phyloP scores from a whole-genome alignment of 2,113 vertebrate species.

The Polypterus senegalus region DNA sequence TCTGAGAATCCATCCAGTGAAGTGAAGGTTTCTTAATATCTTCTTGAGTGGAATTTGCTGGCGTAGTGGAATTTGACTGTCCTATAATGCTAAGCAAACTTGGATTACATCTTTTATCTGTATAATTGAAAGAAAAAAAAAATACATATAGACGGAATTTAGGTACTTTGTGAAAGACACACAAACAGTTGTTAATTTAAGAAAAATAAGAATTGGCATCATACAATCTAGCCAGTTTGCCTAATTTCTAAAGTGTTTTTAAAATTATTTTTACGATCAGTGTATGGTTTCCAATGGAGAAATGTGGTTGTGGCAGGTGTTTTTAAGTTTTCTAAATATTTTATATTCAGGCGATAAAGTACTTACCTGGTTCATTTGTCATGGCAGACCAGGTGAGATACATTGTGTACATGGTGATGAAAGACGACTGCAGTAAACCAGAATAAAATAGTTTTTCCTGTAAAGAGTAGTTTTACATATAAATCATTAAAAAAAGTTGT shows the following conservation, averaged over 20 bases:
- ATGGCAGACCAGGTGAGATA: conserved; percentile 94
- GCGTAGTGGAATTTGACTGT: conserved; percentile 46
- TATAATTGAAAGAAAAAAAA: conserved; percentile 12
- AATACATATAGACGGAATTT: not conserved
- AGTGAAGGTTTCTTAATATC: conserved; percentile 43
- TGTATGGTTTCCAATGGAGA: too few relatives aligned
- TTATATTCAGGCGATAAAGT: not conserved
- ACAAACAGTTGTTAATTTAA: too few relatives aligned
- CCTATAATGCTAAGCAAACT: conserved; percentile 69
- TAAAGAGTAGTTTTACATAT: conserved; percentile 2
- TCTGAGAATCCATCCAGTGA: conserved; percentile 72
- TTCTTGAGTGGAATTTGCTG: conserved; percentile 28
- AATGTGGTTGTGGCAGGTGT: too few relatives aligned
- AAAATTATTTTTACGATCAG: too few relatives aligned
- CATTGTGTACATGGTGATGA: conserved; percentile 83
- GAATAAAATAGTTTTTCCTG: conserved; percentile 73
- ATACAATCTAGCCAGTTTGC: too few relatives aligned
- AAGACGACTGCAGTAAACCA: conserved; percentile 83
- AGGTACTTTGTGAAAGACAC: not conserved
- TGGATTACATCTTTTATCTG: conserved; percentile 78
- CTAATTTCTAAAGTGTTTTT: too few relatives aligned
- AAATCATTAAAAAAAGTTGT: too few relatives aligned
- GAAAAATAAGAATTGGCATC: not conserved
- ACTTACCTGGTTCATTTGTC: conserved; percentile 83
- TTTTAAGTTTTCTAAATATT: too few relatives aligned